Conservation (phyloP, 2,113 vertebrate genomes). For the Atractosteus spatula region DNA sequence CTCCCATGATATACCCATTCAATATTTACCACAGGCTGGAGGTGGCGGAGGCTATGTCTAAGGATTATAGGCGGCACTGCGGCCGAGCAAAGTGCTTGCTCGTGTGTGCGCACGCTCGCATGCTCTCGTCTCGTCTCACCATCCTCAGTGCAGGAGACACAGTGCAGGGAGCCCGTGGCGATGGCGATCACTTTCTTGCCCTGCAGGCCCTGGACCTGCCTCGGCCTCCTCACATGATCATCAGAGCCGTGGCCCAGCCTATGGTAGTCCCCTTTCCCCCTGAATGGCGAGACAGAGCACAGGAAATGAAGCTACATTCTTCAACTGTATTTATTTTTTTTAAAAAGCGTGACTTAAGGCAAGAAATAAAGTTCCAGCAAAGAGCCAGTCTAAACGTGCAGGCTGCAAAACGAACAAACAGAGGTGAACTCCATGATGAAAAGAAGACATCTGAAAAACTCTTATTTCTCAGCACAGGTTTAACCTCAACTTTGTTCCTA, state of each 20-base stretch:
- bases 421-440: no score
- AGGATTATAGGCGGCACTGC: no score
- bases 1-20: no score
- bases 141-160: conserved; percentile 97
- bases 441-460: no score
- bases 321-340: not conserved
- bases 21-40: no score
- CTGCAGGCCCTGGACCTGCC: conserved; percentile 95
- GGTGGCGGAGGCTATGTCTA: no score
- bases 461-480: no score
- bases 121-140: conserved; percentile 60
- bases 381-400: no score
- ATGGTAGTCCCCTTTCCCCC: conserved; percentile 98
- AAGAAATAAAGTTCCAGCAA: no score
- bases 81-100: no score
- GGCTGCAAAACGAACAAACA: not conserved
- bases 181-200: conserved; percentile 97
- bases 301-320: not conserved
- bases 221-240: conserved; percentile 89
- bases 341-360: not conserved
- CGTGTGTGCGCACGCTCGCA: no score
- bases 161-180: conserved; percentile 94
- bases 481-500: no score
- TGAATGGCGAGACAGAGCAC: conserved; percentile 43
- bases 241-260: conserved; percentile 94